Evolutionary conservation across 30 jellyfish, hydroid and myxozoan genomes (phyloP), one percentile per base, ranked within the genome.

Genomic region (Sanderia malayensis): DNA sequence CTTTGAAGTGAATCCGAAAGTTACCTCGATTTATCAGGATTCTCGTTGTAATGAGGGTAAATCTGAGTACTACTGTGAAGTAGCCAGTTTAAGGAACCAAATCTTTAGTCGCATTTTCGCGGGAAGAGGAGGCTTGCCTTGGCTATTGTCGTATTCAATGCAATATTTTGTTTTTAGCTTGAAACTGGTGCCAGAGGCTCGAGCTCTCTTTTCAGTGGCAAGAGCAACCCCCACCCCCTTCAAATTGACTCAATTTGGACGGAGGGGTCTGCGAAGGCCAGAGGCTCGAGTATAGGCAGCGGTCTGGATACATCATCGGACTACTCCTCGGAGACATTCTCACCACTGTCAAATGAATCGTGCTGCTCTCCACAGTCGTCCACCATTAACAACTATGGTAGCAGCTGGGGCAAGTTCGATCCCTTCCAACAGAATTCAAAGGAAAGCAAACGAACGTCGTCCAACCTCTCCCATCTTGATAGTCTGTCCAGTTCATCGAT

Each of bases 341-440:
- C 95, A 1, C 95, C 98, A n/a, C 67, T 74, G 44, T 83, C 95
- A 28, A 82, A 66, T 20, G 95, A 84, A 62, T 79, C 95, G 10
- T 49, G 94, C 67, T 82, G 95, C 25, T 84, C 98, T 9, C 98
- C 98, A 13, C 95, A 70, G 78, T 49, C 95, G 21, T 70, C 86
- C 10, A 82, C 60, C 73, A 70, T 49, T 31, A n/a, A 57, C 7
- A 13, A 33, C 17, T 82, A 59, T 71, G 94, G 84, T 46, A 69
- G 64, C 79, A 70, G 71, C 62, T 78, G 59, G 89, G 66, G 23
- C 22, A 68, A 6, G 46, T 25, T 0, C 63, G 71, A n/a, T 53
- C 87, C 64, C 18, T 49, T 2, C 18, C 64, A 49, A 3, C 64
- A 4, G n/a, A 46, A 73, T 53, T 33, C 64, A 53, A 78, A 57